These are phyloP conservation scores for Brachirus orientalis DNA, from an alignment of 2,113 vertebrate genomes.

Conservation along the genomic window DNA sequence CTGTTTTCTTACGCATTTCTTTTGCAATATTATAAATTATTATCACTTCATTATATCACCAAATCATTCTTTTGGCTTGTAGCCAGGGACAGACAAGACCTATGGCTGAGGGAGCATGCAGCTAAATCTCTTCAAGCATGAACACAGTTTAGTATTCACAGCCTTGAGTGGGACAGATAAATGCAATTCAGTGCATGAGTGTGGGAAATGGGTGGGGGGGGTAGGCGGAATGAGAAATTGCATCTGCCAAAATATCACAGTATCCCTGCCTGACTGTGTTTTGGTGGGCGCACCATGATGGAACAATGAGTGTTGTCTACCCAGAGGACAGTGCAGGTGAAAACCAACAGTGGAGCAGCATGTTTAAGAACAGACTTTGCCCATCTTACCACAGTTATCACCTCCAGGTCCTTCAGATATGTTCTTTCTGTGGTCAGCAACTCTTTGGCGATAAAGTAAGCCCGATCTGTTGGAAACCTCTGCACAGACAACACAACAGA, in stretches of 20 bases:
- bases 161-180: conserved; percentile 52
- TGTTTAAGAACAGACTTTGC: not conserved
- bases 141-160: conserved; percentile 62
- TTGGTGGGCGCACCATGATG: conserved; percentile 30
- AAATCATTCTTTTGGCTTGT: too few relatives aligned
- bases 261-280: conserved; percentile 52
- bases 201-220: conserved; percentile 12
- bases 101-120: not conserved
- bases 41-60: too few relatives aligned
- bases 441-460: conserved; percentile 97
- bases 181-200: conserved; percentile 44
- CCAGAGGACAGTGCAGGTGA: conserved; percentile 30
- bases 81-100: too few relatives aligned
- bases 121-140: conserved; percentile 44
- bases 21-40: conserved; percentile 5
- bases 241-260: conserved; percentile 58
- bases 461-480: conserved; percentile 92
- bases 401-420: conserved; percentile 95
- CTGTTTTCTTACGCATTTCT: conserved; percentile 43
- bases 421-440: conserved; percentile 93
- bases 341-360: conserved; percentile 38
- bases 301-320: conserved; percentile 69
- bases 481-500: conserved; percentile 67
- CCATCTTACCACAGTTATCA: conserved; percentile 90
- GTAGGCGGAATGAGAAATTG: not conserved